phyloP scores from a whole-genome alignment of 1,140 invertebrate species.

The Listronotus oregonensis region DNA sequence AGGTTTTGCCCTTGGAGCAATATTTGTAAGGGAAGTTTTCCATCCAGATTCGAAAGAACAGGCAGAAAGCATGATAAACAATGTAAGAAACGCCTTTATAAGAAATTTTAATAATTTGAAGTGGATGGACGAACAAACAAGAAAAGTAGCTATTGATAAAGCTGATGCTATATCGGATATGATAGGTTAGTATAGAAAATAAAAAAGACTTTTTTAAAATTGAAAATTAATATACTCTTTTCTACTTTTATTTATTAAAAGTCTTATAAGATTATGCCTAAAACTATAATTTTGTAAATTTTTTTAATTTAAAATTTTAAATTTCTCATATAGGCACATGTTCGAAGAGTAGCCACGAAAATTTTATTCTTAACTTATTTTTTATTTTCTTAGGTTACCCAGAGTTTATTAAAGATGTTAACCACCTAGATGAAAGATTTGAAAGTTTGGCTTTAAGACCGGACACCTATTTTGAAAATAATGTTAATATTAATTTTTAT shows the following conservation, averaged over 20 bases:
- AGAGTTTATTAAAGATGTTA: conserved; percentile 78
- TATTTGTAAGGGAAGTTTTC: conserved; percentile 91
- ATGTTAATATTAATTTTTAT: conserved; percentile 80
- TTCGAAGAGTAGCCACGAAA: background rate
- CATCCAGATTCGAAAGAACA: conserved; percentile 79
- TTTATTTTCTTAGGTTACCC: conserved; percentile 68
- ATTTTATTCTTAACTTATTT: conserved; percentile 9
- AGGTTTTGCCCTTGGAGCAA: conserved; percentile 92
- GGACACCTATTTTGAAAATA: conserved; percentile 90
- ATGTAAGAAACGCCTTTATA: conserved; percentile 84
- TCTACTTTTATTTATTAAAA: too few species aligned
- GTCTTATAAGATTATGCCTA: too few species aligned
- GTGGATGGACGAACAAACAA: conserved; percentile 92
- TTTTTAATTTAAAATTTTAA: too few species aligned
- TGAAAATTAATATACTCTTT: too few species aligned
- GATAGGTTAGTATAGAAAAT: conserved; percentile 67
- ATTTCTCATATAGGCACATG: too few species aligned
- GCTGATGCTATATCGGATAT: conserved; percentile 90
- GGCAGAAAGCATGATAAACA: conserved; percentile 88
- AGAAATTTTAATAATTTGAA: conserved; percentile 78
- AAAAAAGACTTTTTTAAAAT: too few species aligned
- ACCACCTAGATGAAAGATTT: conserved; percentile 83
- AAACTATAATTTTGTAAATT: too few species aligned
- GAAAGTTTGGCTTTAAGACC: conserved; percentile 73
- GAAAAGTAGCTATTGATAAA: conserved; percentile 80